phyloP scores from a whole-genome alignment of 2,113 vertebrate genomes.

The Thomomys bottae region DNA sequence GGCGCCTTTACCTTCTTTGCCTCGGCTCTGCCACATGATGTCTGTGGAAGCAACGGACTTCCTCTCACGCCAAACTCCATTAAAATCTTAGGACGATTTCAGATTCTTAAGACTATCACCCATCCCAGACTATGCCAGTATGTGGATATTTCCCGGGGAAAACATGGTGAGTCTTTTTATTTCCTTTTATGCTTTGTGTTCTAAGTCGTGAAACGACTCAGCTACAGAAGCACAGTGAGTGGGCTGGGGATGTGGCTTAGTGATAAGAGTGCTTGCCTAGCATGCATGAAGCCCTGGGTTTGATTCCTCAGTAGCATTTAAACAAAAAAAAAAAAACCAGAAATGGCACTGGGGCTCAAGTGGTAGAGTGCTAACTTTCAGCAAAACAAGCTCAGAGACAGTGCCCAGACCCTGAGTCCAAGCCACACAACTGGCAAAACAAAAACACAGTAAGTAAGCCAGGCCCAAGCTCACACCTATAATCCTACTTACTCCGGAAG shows the following conservation, averaged over 20 bases:
- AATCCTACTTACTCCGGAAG: too few species aligned
- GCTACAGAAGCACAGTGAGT: background rate
- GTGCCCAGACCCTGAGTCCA: too few species aligned
- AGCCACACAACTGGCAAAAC: too few species aligned
- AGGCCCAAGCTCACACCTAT: too few species aligned
- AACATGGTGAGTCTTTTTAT: constrained; percentile 90
- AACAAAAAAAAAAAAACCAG: too few species aligned
- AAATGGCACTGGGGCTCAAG: too few species aligned
- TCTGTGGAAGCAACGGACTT: constrained; percentile 98
- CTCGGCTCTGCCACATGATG: constrained; percentile 97
- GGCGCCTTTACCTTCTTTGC: constrained; percentile 98
- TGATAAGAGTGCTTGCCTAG: too few species aligned
- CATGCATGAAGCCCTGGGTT: too few species aligned
- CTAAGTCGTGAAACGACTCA: background rate
- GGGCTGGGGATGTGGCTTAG: too few species aligned
- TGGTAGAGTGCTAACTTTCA: too few species aligned
- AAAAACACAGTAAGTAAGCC: background rate
- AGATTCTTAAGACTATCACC: constrained; percentile 96
- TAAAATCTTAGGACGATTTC: constrained; percentile 98
- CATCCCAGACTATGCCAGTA: constrained; percentile 98
- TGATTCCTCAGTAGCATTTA: too few species aligned
- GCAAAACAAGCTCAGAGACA: too few species aligned
- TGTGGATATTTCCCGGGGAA: constrained; percentile 96
- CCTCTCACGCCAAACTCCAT: constrained; percentile 99
- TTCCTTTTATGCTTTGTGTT: constrained; percentile 11